Percentiles rank a stretch among this genome's conserved stretches.
Conservation (phyloP, 2,888 invertebrate genomes). For the Athalia rosae region DNA sequence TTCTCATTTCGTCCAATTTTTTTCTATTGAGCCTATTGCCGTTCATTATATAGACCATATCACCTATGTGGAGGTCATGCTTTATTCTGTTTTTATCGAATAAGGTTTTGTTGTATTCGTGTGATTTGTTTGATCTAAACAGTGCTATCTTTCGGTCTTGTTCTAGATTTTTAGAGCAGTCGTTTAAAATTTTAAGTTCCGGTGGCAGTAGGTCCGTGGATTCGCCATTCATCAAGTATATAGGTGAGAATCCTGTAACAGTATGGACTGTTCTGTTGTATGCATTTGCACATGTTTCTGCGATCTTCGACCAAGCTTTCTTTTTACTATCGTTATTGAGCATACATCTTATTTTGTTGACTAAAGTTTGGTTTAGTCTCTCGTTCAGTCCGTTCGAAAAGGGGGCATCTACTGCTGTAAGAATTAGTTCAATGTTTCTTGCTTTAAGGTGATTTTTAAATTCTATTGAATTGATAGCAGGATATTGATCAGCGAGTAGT, state of each 20-base stretch:
- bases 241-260: slow-evolving; percentile 26
- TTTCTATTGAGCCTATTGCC: slow-evolving; percentile 33
- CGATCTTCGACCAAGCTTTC: slow-evolving; percentile 39
- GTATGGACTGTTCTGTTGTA: slow-evolving; percentile 42
- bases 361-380: slow-evolving; percentile 33
- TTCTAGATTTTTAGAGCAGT: slow-evolving; percentile 8
- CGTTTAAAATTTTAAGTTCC: slow-evolving; percentile 17
- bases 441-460: slow-evolving; percentile 52
- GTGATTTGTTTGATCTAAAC: slow-evolving; percentile 22
- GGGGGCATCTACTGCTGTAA: slow-evolving; percentile 45
- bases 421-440: slow-evolving; percentile 50
- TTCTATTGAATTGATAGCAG: slow-evolving; percentile 39
- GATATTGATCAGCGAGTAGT: slow-evolving; percentile 28
- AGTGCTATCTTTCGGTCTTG: slow-evolving; percentile 29
- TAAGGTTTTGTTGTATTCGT: slow-evolving; percentile 18
- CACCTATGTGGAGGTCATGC: slow-evolving; percentile 24
- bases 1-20: slow-evolving; percentile 46
- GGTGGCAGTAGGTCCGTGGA: slow-evolving; percentile 4
- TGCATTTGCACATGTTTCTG: slow-evolving; percentile 41
- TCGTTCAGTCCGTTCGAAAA: slow-evolving; percentile 54
- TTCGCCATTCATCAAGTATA: slow-evolving; percentile 30
- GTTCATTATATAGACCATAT: slow-evolving; percentile 34
- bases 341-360: slow-evolving; percentile 38
- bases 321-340: slow-evolving; percentile 27
- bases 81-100: slow-evolving; percentile 29